phyloP scores from a whole-genome alignment of 92 coral and sea anemone genomes.

The Bergia puertoricense region DNA sequence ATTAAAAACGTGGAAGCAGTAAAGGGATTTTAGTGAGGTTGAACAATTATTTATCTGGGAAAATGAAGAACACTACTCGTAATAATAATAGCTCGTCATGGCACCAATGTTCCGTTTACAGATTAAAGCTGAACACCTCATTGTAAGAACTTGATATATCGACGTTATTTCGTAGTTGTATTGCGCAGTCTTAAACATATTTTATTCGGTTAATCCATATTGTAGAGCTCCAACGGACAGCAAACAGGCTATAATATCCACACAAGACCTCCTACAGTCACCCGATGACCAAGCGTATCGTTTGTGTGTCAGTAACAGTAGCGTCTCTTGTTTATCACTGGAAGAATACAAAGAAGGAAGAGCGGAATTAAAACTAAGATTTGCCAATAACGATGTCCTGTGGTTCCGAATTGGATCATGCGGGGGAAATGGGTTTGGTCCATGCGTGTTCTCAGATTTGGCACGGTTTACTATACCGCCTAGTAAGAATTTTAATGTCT shows the following conservation, averaged over 20 bases:
- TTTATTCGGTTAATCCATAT: background rate
- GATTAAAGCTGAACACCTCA: no score
- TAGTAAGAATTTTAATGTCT: background rate
- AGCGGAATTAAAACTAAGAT: background rate
- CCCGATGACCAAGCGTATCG: background rate
- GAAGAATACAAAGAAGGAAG: background rate
- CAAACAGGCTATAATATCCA: background rate
- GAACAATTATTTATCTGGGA: no score
- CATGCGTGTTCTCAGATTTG: slow-evolving; percentile 14
- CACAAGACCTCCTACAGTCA: background rate
- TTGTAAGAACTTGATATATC: no score
- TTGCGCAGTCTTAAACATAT: no score
- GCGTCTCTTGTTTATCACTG: slow-evolving; percentile 10
- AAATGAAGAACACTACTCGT: no score
- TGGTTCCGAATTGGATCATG: slow-evolving; percentile 22
- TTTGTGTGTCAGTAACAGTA: slow-evolving; percentile 13
- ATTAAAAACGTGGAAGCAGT: no score
- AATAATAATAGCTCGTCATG: no score
- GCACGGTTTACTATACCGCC: slow-evolving; percentile 7
- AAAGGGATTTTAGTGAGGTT: no score
- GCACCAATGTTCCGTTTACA: no score
- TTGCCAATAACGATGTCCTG: background rate
- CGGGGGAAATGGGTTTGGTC: background rate
- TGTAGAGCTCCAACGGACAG: slow-evolving; percentile 5
- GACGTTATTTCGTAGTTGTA: no score